Base-by-base conservation (phyloP, 1,140 invertebrate genomes). In the Mylabris phalerata region DNA sequence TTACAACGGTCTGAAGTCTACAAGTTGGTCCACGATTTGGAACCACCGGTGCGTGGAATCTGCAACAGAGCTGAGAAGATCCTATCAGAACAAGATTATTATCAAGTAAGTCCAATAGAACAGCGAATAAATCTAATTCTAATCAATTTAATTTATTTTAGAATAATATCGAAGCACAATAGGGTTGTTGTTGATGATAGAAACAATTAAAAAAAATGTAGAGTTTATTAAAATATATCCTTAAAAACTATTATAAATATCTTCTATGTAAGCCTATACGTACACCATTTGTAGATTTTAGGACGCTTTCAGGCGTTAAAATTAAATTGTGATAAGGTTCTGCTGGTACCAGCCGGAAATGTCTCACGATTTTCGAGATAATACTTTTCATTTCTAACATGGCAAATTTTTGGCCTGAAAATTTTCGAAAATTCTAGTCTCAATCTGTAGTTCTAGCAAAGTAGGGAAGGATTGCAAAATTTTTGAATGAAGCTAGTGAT, bases 1-100 rank as follows among this genome's bases (percentile, higher is more conserved):
- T 75, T 88, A 61, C 82, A 87, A 75, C 76, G 82, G 65, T 88
- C 86, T 55, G 85, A 85, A 68, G 85, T 87, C 40, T 88, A 83
- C 71, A 85, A 85, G 71, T 77, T 87, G 70, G 79, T 88, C 64
- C 86, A 88, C 75, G 82, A 86, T 65, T 79, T 86, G 79, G 85
- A 87, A 65, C 74, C 79, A 47, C 78, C 79, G 49, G 82, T 85
- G 48, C 75, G 77, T 64, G 81, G 83, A 67, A 86, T 88, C 63
- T 80, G 83, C 52, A 77, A 79, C 47, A 77, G 85, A 67, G 79
- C 80, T 24, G 78, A 82, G 25, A 79, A 81, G 67, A 81, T 85
- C 43, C 76, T 83, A 51, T 82, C 85, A 27, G 85, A 85, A 61
- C 80, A 83, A 65, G 86, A 89, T 66, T 72, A 71, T 62, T 71